phyloP scores from a whole-genome alignment of 92 coral and sea anemone species.

The Micromussa lordhowensis region DNA sequence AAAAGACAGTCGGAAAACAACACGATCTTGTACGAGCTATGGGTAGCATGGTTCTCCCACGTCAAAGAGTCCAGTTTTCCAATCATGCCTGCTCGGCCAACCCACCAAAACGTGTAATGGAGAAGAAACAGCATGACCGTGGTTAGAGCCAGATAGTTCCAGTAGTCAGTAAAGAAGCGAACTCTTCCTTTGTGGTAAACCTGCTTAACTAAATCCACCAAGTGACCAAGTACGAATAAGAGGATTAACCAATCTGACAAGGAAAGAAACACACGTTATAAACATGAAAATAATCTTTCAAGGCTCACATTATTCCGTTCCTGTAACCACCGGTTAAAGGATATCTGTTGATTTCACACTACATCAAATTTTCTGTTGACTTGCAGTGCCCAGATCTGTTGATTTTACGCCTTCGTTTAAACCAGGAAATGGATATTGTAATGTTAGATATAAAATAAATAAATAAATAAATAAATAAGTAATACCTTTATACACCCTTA shows the following conservation, averaged over 20 bases:
- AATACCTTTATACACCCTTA: no score
- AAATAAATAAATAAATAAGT: no score
- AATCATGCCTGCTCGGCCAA: slow-evolving; percentile 55
- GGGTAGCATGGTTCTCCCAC: background rate
- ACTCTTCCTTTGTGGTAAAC: slow-evolving; percentile 57
- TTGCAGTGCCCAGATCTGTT: background rate
- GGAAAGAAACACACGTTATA: background rate
- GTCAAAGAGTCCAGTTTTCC: slow-evolving; percentile 11
- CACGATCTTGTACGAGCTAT: slow-evolving; percentile 33
- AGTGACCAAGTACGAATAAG: slow-evolving; percentile 66
- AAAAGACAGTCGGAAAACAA: slow-evolving; percentile 70
- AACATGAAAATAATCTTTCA: background rate
- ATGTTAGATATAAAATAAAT: no score
- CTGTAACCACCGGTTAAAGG: background rate
- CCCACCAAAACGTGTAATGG: slow-evolving; percentile 73
- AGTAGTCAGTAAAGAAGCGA: slow-evolving; percentile 81
- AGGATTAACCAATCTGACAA: slow-evolving; percentile 67
- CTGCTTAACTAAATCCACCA: slow-evolving; percentile 73
- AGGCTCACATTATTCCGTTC: background rate
- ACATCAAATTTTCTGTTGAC: background rate
- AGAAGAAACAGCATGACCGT: slow-evolving; percentile 69
- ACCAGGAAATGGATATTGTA: no score
- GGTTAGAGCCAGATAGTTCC: slow-evolving; percentile 74
- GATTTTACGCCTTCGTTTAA: background rate
- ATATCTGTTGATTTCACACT: background rate